phyloP scores from a whole-genome alignment of 2,888 invertebrate genomes.

The Notodonta ziczac region DNA sequence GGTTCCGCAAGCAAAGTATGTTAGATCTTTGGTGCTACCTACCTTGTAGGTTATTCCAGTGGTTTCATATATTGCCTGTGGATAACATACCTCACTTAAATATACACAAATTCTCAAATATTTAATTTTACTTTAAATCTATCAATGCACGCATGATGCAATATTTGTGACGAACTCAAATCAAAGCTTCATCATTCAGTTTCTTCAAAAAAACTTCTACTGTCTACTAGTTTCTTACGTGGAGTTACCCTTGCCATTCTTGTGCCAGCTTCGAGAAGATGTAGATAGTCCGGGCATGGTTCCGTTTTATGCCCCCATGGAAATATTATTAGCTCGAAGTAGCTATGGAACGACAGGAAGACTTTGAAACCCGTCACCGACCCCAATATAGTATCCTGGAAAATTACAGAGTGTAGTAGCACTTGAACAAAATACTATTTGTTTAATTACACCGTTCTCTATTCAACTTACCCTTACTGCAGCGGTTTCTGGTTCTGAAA shows the following conservation, averaged over 20 bases:
- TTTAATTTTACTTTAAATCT: no score
- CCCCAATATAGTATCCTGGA: slow-evolving; percentile 70
- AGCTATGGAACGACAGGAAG: slow-evolving; percentile 77
- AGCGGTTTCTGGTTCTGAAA: slow-evolving; percentile 94
- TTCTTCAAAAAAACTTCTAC: slow-evolving; percentile 7
- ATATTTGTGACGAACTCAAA: neutral
- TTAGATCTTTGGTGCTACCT: slow-evolving; percentile 74
- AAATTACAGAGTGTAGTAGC: neutral
- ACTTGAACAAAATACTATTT: no score
- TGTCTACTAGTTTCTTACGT: slow-evolving; percentile 42
- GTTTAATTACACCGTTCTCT: neutral
- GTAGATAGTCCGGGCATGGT: slow-evolving; percentile 70
- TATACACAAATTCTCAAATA: no score
- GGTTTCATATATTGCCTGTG: slow-evolving; percentile 71
- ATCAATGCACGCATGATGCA: neutral
- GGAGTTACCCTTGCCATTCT: slow-evolving; percentile 73
- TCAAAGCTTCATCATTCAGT: neutral
- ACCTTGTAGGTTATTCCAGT: slow-evolving; percentile 72
- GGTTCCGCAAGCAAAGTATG: slow-evolving; percentile 74
- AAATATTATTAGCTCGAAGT: slow-evolving; percentile 75
- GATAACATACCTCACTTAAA: slow-evolving; percentile 16
- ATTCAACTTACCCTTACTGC: slow-evolving; percentile 79
- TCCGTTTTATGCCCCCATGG: slow-evolving; percentile 74
- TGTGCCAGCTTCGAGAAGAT: slow-evolving; percentile 67
- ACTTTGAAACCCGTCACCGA: slow-evolving; percentile 67